Conservation (phyloP, 2,797 vertebrate species). For the Paedocypris micromegethes region DNA sequence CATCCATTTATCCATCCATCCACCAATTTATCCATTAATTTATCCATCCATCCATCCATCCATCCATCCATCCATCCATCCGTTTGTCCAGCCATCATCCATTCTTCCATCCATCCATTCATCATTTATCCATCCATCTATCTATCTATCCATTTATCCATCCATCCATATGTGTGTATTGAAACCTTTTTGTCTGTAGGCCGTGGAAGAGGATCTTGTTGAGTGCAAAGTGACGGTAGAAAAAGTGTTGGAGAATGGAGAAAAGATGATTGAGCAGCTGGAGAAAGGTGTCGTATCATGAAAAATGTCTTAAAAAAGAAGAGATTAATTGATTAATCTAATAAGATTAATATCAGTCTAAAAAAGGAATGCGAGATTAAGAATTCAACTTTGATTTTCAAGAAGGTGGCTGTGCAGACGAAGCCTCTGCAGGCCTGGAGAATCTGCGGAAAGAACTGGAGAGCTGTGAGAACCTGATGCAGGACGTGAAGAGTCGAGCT, state of each 20-base stretch:
- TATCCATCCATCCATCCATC: no score
- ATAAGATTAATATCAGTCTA: no score
- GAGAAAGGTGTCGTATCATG: slow-evolving; percentile 33
- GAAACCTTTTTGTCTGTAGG: slow-evolving; percentile 11
- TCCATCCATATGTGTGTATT: neutral
- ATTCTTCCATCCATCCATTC: no score
- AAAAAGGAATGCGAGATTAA: no score
- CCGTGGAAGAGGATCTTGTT: slow-evolving; percentile 33
- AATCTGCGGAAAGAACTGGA: slow-evolving; percentile 68
- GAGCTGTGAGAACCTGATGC: slow-evolving; percentile 63
- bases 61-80: no score
- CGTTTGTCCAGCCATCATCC: no score
- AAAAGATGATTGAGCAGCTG: slow-evolving; percentile 36
- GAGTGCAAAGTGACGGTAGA: slow-evolving; percentile 27
- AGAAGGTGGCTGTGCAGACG: slow-evolving; percentile 64
- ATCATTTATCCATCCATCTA: neutral
- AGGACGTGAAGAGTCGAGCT: slow-evolving; percentile 68
- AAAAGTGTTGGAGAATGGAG: slow-evolving; percentile 32
- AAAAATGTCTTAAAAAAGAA: neutral
- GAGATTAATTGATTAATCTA: no score
- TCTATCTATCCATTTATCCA: neutral
- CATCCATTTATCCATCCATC: no score
- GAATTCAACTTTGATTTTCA: neutral
- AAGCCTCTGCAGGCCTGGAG: slow-evolving; percentile 45
- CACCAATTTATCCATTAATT: no score